These are phyloP conservation scores for Cavia porcellus DNA, from an alignment of 2,113 vertebrate species.

Conservation along the genomic window DNA sequence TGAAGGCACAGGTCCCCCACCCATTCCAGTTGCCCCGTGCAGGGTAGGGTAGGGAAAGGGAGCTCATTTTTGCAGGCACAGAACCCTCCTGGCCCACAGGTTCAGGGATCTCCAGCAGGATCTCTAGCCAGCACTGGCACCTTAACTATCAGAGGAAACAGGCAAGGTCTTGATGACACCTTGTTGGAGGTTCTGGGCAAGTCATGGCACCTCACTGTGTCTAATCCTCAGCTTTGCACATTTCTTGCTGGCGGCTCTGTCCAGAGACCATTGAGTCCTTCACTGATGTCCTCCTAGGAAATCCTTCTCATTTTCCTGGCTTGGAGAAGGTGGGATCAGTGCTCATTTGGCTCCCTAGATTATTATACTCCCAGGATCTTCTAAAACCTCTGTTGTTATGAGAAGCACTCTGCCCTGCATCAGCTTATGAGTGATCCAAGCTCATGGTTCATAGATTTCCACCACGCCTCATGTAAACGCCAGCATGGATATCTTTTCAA, in stretches of 20 bases:
- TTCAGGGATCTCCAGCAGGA: background rate
- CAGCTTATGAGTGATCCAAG: background rate
- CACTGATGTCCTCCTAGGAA: background rate
- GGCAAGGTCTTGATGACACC: background rate
- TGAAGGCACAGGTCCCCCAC: background rate
- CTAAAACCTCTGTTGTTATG: background rate
- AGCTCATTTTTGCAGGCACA: background rate
- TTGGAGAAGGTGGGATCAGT: background rate
- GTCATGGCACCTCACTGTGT: background rate
- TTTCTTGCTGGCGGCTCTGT: background rate
- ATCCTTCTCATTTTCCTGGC: background rate
- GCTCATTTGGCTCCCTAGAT: background rate
- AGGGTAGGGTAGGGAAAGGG: background rate
- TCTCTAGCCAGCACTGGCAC: background rate
- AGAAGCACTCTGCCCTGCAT: background rate
- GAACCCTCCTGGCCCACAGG: background rate
- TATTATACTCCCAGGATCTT: background rate
- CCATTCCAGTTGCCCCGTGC: background rate
- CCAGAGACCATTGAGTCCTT: background rate
- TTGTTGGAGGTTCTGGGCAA: background rate
- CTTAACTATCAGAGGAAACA: background rate
- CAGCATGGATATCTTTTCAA: background rate
- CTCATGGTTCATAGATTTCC: background rate
- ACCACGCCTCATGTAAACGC: background rate
- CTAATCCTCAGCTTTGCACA: background rate